phyloP scores from a whole-genome alignment of 2,888 invertebrate genomes.

The Mesorhabditis spiculigera region DNA sequence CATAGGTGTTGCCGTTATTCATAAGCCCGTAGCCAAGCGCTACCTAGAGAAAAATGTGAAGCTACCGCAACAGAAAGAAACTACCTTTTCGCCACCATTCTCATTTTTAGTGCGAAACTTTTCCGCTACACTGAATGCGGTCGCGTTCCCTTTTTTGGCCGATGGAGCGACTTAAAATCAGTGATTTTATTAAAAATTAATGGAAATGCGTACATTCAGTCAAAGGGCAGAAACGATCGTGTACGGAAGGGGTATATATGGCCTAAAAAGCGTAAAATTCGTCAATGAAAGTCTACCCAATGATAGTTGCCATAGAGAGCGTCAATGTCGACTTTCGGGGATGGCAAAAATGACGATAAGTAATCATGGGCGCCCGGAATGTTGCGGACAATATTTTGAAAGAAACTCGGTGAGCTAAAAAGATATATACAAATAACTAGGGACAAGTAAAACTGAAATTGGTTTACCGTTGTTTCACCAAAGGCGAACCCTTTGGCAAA shows the following conservation, averaged over 20 bases:
- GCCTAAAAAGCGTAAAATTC: slow-evolving; percentile 26
- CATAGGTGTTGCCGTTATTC: slow-evolving; percentile 30
- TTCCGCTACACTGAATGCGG: slow-evolving; percentile 34
- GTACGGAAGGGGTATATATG: slow-evolving; percentile 42
- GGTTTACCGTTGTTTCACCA: slow-evolving; percentile 20
- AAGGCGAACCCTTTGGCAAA: slow-evolving; percentile 38
- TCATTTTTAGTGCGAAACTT: slow-evolving; percentile 32
- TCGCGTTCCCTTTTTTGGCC: slow-evolving; percentile 33
- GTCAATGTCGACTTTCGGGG: slow-evolving; percentile 32
- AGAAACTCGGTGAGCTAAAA: slow-evolving; percentile 42
- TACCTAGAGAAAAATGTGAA: slow-evolving; percentile 13
- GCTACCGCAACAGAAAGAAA: neutral
- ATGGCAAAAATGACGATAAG: slow-evolving; percentile 36
- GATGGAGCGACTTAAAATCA: slow-evolving; percentile 24
- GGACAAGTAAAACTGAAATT: neutral
- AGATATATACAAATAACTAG: neutral
- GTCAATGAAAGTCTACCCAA: slow-evolving; percentile 29
- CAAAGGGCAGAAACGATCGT: slow-evolving; percentile 38
- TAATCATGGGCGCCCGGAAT: slow-evolving; percentile 49
- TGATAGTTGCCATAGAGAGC: slow-evolving; percentile 41
- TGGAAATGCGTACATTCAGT: slow-evolving; percentile 31
- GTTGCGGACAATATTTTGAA: slow-evolving; percentile 43
- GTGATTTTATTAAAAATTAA: slow-evolving; percentile 6
- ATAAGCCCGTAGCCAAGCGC: slow-evolving; percentile 41
- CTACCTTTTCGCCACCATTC: slow-evolving; percentile 31